phyloP scores from a whole-genome alignment of 2,888 invertebrate genomes.

The Ophion slaviceki region DNA sequence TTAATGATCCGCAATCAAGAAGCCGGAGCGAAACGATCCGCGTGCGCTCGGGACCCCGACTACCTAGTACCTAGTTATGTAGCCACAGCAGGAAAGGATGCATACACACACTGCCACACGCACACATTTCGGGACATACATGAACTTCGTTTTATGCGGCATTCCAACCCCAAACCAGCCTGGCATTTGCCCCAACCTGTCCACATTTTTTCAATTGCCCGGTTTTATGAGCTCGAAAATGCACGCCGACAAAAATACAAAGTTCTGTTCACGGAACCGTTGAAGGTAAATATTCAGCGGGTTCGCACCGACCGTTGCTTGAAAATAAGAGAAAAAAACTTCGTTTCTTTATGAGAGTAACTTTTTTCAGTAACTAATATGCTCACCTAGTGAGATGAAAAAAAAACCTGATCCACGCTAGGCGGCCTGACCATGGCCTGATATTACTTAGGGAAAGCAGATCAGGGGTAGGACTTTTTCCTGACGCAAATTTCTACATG shows the following conservation, averaged over 20 bases:
- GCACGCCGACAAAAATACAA: background rate
- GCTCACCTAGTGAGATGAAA: background rate
- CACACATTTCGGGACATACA: background rate
- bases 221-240: background rate
- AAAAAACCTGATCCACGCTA: background rate
- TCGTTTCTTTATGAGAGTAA: background rate
- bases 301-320: background rate
- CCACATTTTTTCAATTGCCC: background rate
- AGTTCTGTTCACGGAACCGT: background rate
- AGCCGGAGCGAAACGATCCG: conserved; percentile 31
- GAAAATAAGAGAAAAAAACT: background rate
- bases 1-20: conserved; percentile 63
- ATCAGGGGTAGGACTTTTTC: too few species aligned
- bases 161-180: conserved; percentile 8
- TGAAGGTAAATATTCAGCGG: background rate
- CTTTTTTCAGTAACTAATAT: background rate
- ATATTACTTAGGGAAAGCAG: too few species aligned
- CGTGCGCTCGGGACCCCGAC: conserved; percentile 7
- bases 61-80: background rate
- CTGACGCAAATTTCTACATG: too few species aligned
- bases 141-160: background rate
- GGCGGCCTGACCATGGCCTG: too few species aligned
- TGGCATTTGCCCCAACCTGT: background rate
- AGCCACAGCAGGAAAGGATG: conserved; percentile 10
- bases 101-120: background rate